Evolutionary conservation across 2,797 vertebrate species (phyloP).

Genomic region (Craterocephalus amniculus): DNA sequence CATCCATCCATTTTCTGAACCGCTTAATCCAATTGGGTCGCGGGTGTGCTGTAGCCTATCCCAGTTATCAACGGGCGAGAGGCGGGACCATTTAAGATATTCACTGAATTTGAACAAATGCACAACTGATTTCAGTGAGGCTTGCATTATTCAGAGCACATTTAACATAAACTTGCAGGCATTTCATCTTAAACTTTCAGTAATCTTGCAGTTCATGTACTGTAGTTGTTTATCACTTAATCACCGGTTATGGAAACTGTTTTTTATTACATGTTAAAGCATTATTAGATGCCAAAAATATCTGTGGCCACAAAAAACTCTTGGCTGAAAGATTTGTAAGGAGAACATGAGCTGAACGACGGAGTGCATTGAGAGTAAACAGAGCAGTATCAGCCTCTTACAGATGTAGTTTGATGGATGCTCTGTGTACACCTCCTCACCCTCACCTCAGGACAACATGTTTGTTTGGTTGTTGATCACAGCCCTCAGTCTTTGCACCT

Average conservation of each 20-base stretch:
- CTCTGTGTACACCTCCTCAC: slow-evolving; percentile 67
- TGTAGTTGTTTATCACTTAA: background rate
- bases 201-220: background rate
- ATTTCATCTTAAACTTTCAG: background rate
- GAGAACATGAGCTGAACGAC: slow-evolving; percentile 33
- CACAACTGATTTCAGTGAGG: background rate
- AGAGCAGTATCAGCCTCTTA: slow-evolving; percentile 66
- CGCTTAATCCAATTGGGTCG: too few relatives aligned
- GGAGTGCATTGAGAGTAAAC: slow-evolving; percentile 32
- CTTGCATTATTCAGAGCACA: background rate
- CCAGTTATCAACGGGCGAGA: too few relatives aligned
- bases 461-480: slow-evolving; percentile 81
- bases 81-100: background rate
- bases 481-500: slow-evolving; percentile 71
- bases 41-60: too few relatives aligned
- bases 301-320: slow-evolving; percentile 3
- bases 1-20: too few relatives aligned
- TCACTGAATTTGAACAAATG: background rate
- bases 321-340: slow-evolving; percentile 20
- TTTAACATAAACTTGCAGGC: background rate
- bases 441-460: slow-evolving; percentile 69
- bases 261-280: background rate
- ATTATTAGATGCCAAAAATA: slow-evolving; percentile 3
- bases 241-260: background rate
- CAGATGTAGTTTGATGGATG: slow-evolving; percentile 81